These are phyloP conservation scores for Ciconia boyciana DNA, from an alignment of 2,113 vertebrate genomes.

Conservation along the genomic window DNA sequence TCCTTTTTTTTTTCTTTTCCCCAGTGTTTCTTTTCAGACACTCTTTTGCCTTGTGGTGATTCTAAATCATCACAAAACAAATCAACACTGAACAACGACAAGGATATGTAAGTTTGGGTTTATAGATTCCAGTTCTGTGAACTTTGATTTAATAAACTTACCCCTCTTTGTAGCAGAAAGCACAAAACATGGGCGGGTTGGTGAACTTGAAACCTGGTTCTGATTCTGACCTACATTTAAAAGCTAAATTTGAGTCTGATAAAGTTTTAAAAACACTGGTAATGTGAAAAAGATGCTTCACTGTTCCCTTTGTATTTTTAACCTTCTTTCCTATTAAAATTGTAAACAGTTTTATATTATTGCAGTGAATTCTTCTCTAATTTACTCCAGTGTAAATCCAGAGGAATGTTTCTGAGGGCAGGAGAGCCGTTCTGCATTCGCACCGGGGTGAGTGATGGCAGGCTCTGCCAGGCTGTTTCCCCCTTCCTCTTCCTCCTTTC, in stretches of 20 bases:
- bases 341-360: constrained; percentile 51
- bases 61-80: not conserved
- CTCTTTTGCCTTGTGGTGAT: constrained; percentile 29
- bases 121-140: constrained; percentile 36
- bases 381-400: constrained; percentile 51
- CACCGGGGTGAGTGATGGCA: fast-evolving
- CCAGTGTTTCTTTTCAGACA: not conserved
- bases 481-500: not conserved
- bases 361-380: constrained; percentile 41
- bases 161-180: not conserved
- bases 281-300: constrained; percentile 55
- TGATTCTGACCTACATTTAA: constrained; percentile 36
- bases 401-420: not conserved
- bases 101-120: not conserved
- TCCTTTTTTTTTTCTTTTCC: not conserved
- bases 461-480: not conserved
- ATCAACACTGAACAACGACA: not conserved
- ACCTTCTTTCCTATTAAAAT: constrained; percentile 37
- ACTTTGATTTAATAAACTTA: constrained; percentile 5
- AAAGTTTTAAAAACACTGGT: constrained; percentile 41
- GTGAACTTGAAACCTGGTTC: constrained; percentile 24
- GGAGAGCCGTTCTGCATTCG: not conserved
- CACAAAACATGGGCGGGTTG: not conserved
- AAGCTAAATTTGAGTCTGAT: constrained; percentile 28
- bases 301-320: constrained; percentile 32